These are phyloP conservation scores for Drosophila elegans DNA, from an alignment of 1,140 invertebrate genomes.

Conservation along the genomic window DNA sequence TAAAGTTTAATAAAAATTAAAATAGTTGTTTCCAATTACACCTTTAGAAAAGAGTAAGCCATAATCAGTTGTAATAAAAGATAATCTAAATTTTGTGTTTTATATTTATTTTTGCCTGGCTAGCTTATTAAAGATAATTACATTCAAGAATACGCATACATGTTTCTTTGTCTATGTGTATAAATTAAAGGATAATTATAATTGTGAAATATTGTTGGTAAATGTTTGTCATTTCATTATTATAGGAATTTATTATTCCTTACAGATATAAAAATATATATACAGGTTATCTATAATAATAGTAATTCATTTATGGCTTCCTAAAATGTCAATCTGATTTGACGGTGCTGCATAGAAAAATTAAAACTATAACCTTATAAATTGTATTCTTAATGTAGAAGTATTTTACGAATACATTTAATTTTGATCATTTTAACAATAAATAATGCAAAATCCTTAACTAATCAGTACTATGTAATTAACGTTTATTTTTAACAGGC, in stretches of 20 bases:
- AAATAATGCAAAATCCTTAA: slow-evolving; percentile 71
- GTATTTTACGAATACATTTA: slow-evolving; percentile 42
- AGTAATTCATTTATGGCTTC: slow-evolving; percentile 32
- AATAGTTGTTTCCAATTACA: too few species aligned
- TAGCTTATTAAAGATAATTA: slow-evolving; percentile 38
- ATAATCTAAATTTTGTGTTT: slow-evolving; percentile 18
- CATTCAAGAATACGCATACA: slow-evolving; percentile 27
- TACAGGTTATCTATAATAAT: slow-evolving; percentile 32
- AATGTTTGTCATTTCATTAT: slow-evolving; percentile 43
- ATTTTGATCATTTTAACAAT: slow-evolving; percentile 57
- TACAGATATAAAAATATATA: slow-evolving; percentile 29
- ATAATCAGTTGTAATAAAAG: too few species aligned
- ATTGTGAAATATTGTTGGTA: slow-evolving; percentile 25
- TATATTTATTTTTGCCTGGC: slow-evolving; percentile 32
- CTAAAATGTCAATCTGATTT: slow-evolving; percentile 33
- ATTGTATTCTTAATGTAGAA: slow-evolving; percentile 11
- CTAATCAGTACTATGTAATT: slow-evolving; percentile 72
- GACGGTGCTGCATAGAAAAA: slow-evolving; percentile 33
- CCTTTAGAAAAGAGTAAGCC: too few species aligned
- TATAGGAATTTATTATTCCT: slow-evolving; percentile 42
- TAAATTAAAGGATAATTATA: slow-evolving; percentile 24
- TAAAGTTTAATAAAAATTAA: too few species aligned
- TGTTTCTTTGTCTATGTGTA: slow-evolving; percentile 25
- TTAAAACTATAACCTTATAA: slow-evolving; percentile 38
- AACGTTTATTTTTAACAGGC: slow-evolving; percentile 46